Conservation (phyloP, 2,888 invertebrate species). For the Perizoma affinitatum region DNA sequence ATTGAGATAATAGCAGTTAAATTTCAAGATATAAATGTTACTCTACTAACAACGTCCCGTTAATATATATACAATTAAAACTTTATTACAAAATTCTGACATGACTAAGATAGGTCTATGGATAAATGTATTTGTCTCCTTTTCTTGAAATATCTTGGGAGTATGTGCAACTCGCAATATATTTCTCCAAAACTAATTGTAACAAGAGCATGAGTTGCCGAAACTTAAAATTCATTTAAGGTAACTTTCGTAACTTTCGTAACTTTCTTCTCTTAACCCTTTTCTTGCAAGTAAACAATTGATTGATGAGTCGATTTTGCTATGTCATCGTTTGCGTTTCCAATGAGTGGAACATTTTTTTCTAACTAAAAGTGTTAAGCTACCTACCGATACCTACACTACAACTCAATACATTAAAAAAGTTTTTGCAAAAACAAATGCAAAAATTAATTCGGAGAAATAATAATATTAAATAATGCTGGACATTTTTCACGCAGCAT, state of each 20-base stretch:
- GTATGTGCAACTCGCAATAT: constrained; percentile 11
- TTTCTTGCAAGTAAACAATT: constrained; percentile 43
- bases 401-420: not conserved
- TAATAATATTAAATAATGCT: too few species aligned
- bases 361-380: constrained; percentile 8
- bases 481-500: too few species aligned
- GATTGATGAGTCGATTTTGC: constrained; percentile 38
- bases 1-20: constrained; percentile 41
- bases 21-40: constrained; percentile 30
- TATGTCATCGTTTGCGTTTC: constrained; percentile 26
- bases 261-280: constrained; percentile 45
- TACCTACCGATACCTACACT: not conserved
- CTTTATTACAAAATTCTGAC: constrained; percentile 18
- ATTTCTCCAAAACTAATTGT: constrained; percentile 31
- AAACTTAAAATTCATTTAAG: constrained; percentile 40
- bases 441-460: too few species aligned
- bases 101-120: too few species aligned
- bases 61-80: constrained; percentile 13
- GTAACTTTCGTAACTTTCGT: constrained; percentile 40
- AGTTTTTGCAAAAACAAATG: too few species aligned
- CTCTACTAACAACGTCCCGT: constrained; percentile 3
- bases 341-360: constrained; percentile 21
- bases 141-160: too few species aligned
- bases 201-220: constrained; percentile 33
- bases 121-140: too few species aligned